A percentile compares a stretch with the other conserved stretches of the same genome.
Evolutionary conservation across 1,140 invertebrate species (phyloP).

Genomic region (Theocolax elegans): DNA sequence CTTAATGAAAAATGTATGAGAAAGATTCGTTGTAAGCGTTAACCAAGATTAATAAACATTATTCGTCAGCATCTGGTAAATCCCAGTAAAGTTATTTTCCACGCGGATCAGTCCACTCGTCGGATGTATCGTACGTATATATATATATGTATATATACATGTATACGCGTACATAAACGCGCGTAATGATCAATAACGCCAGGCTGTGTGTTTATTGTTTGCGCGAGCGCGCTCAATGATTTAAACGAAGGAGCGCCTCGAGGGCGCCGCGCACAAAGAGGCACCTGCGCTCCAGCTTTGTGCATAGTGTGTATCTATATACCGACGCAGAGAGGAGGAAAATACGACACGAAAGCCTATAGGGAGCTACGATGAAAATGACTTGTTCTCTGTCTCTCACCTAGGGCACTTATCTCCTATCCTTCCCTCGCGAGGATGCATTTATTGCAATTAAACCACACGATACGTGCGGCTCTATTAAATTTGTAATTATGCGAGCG

Average conservation of each 20-base stretch:
- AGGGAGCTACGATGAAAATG: too few relatives aligned
- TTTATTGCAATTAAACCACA: conserved; percentile 21
- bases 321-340: too few relatives aligned
- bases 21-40: too few relatives aligned
- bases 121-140: too few relatives aligned
- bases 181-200: conserved; percentile 27
- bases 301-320: neutral
- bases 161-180: neutral
- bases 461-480: neutral
- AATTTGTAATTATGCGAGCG: neutral
- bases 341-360: too few relatives aligned
- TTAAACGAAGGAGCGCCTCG: conserved; percentile 30
- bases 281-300: conserved; percentile 14
- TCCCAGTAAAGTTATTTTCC: too few relatives aligned
- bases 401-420: too few relatives aligned
- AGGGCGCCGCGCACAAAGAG: conserved; percentile 33
- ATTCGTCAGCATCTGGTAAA: too few relatives aligned
- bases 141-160: neutral
- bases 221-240: conserved; percentile 5
- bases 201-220: conserved; percentile 19
- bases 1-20: too few relatives aligned
- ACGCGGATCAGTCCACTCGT: too few relatives aligned
- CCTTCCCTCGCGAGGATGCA: conserved; percentile 23
- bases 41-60: too few relatives aligned
- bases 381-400: too few relatives aligned